Evolutionary conservation across 2,888 invertebrate species (phyloP), one percentile per base, ranked within the genome.

Genomic region (Torymus auratus): DNA sequence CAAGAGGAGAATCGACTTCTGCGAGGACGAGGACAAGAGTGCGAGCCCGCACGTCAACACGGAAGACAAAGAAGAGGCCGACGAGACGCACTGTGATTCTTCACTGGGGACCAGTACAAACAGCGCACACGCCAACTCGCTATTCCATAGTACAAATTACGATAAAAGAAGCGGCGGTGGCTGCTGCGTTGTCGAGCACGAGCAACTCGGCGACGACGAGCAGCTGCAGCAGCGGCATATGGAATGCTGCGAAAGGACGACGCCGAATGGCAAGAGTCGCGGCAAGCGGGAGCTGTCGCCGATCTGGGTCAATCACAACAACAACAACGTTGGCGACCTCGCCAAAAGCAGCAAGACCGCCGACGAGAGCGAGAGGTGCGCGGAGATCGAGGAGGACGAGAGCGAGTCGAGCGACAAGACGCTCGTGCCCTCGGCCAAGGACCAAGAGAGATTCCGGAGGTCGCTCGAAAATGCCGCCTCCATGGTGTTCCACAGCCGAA

Each of bases 401-500:
- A 61, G 14, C 52, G 81, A 82, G 55, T 64, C 73, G 17, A 69
- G 71, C 58, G 82, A 90, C 67, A 86, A 85, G 68, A 82, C 83
- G 7, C 92, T 92, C 83, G 93, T 96, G 80, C 96, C 96, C 10
- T 94, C 95, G 0, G 93, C 94, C 0, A 92, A 93, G 52, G 96
- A 96, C 84, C 94, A 95, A 91, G 95, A 94, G 74, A 92, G 94
- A 83, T 96, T 96, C 87, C 92, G 95, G 11, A 94, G 94, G 88
- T 94, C 95, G 52, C 92, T 96, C 86, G 95, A 95, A 86, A 95
- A 94, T 68, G 96, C 96, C 0, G 95, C 96, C 0, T 95, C 94
- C 0, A 95, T 96, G 94, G 95, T 96, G 85, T 97, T 97, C 90
- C 96, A 96, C 89, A 93, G 94, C 50, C 93, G 94, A 85, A 96